phyloP scores from a whole-genome alignment of 2,797 vertebrate species.

The Epinephelus malabaricus region DNA sequence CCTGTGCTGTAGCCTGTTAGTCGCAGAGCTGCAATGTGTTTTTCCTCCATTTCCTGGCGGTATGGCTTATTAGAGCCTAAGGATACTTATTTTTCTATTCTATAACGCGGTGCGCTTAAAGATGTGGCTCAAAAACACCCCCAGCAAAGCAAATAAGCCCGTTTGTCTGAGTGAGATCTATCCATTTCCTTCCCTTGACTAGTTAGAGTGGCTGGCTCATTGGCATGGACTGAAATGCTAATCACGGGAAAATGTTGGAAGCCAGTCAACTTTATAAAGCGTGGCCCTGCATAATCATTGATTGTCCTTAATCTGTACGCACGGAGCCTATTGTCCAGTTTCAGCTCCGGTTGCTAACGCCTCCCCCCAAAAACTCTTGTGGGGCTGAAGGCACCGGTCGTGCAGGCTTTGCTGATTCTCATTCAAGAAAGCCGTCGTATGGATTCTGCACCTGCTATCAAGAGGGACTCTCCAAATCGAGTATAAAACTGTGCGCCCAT shows the following conservation, averaged over 20 bases:
- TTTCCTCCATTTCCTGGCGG: constrained; percentile 51
- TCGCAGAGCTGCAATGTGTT: constrained; percentile 74
- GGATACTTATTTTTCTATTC: constrained; percentile 18
- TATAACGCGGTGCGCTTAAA: constrained; percentile 8
- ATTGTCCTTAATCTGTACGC: constrained; percentile 53
- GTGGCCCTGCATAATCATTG: constrained; percentile 74
- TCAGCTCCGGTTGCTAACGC: constrained; percentile 13
- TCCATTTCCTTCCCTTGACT: constrained; percentile 38
- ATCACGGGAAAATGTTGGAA: constrained; percentile 78
- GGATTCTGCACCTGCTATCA: constrained; percentile 59
- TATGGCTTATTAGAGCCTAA: constrained; percentile 24
- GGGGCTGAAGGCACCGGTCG: constrained; percentile 12
- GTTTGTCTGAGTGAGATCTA: constrained; percentile 21
- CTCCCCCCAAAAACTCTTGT: constrained; percentile 53
- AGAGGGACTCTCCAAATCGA: constrained; percentile 42
- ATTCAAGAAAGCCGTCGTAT: constrained; percentile 44
- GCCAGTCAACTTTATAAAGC: constrained; percentile 84
- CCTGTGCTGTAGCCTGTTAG: constrained; percentile 55
- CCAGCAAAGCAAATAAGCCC: background rate
- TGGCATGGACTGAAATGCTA: constrained; percentile 80
- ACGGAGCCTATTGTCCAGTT: constrained; percentile 42
- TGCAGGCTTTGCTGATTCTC: constrained; percentile 48
- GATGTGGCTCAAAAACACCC: constrained; percentile 15
- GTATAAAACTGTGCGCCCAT: constrained; percentile 42
- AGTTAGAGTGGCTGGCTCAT: constrained; percentile 67